phyloP scores from a whole-genome alignment of 2,888 invertebrate genomes.

The Caenorhabditis japonica region DNA sequence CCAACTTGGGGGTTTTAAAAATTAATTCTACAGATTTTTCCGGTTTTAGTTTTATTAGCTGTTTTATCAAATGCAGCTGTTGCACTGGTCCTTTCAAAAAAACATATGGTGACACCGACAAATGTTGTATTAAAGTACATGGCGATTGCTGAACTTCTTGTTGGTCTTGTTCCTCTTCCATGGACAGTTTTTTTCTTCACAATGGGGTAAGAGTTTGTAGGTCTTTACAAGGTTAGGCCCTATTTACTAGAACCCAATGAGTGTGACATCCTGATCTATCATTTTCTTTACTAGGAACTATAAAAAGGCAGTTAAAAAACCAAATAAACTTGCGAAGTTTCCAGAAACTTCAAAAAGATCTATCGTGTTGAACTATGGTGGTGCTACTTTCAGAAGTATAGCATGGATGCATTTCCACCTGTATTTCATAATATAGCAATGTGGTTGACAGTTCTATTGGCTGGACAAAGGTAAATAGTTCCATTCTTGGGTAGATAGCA shows the following conservation, averaged over 20 bases:
- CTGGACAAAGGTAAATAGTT: slow-evolving; percentile 89
- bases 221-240: no score
- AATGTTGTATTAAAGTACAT: slow-evolving; percentile 82
- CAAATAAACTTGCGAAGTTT: no score
- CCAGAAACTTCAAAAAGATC: slow-evolving; percentile 63
- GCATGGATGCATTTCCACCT: slow-evolving; percentile 80
- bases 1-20: background rate
- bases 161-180: slow-evolving; percentile 89
- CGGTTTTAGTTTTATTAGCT: slow-evolving; percentile 88
- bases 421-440: slow-evolving; percentile 94
- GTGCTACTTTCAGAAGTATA: slow-evolving; percentile 76
- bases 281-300: no score
- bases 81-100: slow-evolving; percentile 88
- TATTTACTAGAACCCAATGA: no score
- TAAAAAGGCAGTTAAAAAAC: background rate
- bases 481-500: no score
- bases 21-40: slow-evolving; percentile 71
- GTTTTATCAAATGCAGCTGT: slow-evolving; percentile 92
- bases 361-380: slow-evolving; percentile 70
- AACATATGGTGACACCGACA: slow-evolving; percentile 84
- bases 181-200: slow-evolving; percentile 83
- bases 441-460: slow-evolving; percentile 91
- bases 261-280: no score
- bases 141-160: slow-evolving; percentile 94
- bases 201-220: slow-evolving; percentile 55